Base-by-base conservation (phyloP, 2,888 invertebrate genomes). In the Schrankia costaestrigalis region DNA sequence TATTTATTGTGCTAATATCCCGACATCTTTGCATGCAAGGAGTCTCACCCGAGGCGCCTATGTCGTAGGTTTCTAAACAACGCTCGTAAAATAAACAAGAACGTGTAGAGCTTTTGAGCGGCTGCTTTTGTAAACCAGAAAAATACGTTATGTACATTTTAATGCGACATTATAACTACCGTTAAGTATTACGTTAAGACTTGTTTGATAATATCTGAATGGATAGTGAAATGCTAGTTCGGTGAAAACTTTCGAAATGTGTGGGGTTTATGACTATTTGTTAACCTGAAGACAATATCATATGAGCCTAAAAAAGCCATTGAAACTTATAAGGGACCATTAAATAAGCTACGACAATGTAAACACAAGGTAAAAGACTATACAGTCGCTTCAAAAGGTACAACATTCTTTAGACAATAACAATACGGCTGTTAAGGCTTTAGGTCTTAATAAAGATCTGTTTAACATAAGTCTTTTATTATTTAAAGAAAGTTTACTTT, bases 61-160 rank as follows among this genome's bases (percentile, higher is more conserved):
- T 49, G 37, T 52, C 50, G 46, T 56, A 43, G 50, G 46, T 63
- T 69, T 71, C 69, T 62, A 74, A 74, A 68, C 65, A 56, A 47
- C 49, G 46, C 55, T 70, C 71, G 61, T 78, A 74, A 77, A 75
- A 69, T 55, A 66, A 61, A 60, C 62, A 56, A 51, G 58, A 56
- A 61, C 58, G 57, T 65, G 53, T 54, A 60, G 48, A 55, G n/a
- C 47, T 53, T 56, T 51, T 39, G 30, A 63, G 64, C 74, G 65
- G 68, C 64, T 40, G 58, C 70, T 73, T 72, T 71, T 67, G 66
- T 46, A 57, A 67, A 63, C 63, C 53, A 66, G 64, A 62, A 56
- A 51, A 56, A 57, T 58, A 74, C 66, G 64, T 63, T 70, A 69
- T 63, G 55, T 67, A 65, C 74, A 77, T 78, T 75, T 74, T 71